A percentile compares a stretch with the other conserved stretches of the same genome.
phyloP scores from a whole-genome alignment of 2,888 invertebrate genomes.

The Andricus curvator region DNA sequence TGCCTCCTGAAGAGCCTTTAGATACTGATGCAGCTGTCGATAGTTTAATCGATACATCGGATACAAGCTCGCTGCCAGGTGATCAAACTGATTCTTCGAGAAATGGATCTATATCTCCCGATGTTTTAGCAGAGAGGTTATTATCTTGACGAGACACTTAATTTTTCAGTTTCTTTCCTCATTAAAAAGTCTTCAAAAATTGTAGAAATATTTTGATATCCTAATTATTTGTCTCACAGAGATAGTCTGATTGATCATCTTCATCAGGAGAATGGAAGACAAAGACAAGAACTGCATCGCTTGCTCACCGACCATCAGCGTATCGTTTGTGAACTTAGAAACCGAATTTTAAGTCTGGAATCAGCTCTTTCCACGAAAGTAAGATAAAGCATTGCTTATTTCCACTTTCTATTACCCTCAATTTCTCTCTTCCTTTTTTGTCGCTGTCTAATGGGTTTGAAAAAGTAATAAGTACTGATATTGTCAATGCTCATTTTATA shows the following conservation, averaged over 20 bases:
- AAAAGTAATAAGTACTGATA: too few species aligned
- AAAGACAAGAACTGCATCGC: slow-evolving; percentile 80
- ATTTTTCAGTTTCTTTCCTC: slow-evolving; percentile 6
- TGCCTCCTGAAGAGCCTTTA: slow-evolving; percentile 85
- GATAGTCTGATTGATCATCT: slow-evolving; percentile 90
- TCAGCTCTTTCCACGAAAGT: slow-evolving; percentile 72
- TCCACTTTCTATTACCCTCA: too few species aligned
- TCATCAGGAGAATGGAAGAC: slow-evolving; percentile 86
- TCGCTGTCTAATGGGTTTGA: too few species aligned
- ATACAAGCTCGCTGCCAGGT: slow-evolving; percentile 78
- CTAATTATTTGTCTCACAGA: slow-evolving; percentile 73
- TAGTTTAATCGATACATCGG: slow-evolving; percentile 85
- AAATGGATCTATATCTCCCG: slow-evolving; percentile 80
- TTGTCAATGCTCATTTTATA: slow-evolving; percentile 28
- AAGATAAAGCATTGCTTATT: slow-evolving; percentile 28
- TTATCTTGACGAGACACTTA: slow-evolving; percentile 42
- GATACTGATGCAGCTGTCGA: slow-evolving; percentile 82
- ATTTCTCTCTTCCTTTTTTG: too few species aligned
- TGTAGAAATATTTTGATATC: background rate
- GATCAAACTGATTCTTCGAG: slow-evolving; percentile 71
- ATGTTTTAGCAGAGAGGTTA: slow-evolving; percentile 78
- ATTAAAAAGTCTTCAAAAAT: background rate
- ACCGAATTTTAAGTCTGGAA: slow-evolving; percentile 71
- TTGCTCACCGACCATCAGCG: slow-evolving; percentile 71
- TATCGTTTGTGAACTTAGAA: slow-evolving; percentile 70